phyloP scores from a whole-genome alignment of 2,888 invertebrate species.

The Diachrysia chrysitis region DNA sequence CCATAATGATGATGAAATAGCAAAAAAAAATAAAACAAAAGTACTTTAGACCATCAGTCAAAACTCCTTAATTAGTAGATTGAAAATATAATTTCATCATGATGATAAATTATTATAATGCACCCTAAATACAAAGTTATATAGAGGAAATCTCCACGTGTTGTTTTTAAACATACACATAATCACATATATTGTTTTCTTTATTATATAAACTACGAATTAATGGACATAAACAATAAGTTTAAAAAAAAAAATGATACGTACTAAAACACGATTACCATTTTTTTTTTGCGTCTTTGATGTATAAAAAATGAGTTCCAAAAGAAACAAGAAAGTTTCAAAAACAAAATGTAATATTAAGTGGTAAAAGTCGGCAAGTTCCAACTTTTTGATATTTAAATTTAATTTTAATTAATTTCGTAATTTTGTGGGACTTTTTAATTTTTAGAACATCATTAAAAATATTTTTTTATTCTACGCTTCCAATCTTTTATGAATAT shows the following conservation, averaged over 20 bases:
- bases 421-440: neutral
- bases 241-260: neutral
- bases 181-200: too few relatives aligned
- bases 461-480: neutral
- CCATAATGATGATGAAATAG: neutral
- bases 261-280: neutral
- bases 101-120: neutral
- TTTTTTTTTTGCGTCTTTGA: neutral
- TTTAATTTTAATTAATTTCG: neutral
- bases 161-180: neutral
- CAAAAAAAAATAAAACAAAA: neutral
- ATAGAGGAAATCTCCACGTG: neutral
- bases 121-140: neutral
- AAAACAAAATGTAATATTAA: slow-evolving; percentile 7
- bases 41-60: too few relatives aligned
- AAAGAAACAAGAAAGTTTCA: neutral
- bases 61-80: neutral
- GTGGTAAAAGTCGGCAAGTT: slow-evolving; percentile 1
- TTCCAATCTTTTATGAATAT: neutral
- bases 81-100: neutral
- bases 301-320: neutral
- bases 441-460: slow-evolving; percentile 13
- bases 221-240: neutral
- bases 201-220: too few relatives aligned
- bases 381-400: slow-evolving; percentile 13